Conservation (phyloP, 2,797 vertebrate species). For the Clarias platycephalus region DNA sequence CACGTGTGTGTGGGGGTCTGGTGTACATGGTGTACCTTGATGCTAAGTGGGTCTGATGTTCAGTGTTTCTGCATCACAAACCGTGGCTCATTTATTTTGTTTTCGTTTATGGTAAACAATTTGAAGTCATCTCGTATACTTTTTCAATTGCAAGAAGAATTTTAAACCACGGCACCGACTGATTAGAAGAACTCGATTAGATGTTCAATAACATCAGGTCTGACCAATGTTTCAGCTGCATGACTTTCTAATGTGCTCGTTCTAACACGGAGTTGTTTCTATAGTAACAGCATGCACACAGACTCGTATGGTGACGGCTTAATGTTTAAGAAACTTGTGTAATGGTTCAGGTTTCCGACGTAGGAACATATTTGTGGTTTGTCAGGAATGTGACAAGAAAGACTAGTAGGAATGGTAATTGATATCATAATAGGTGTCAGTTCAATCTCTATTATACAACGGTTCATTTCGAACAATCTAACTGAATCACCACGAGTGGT, state of each 20-base stretch:
- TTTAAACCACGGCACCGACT: not conserved
- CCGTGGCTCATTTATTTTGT: not conserved
- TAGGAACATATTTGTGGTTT: not conserved
- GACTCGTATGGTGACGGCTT: not conserved
- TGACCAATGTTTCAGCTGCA: not conserved
- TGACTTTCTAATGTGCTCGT: not conserved
- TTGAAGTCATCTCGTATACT: not conserved
- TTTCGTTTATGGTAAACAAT: not conserved
- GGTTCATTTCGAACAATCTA: no score
- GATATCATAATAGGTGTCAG: no score
- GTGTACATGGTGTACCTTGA: constrained; percentile 24
- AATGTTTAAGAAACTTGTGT: not conserved
- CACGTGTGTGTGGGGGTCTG: not conserved
- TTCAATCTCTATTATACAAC: no score
- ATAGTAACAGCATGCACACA: not conserved
- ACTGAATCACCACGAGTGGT: no score
- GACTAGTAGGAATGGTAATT: no score
- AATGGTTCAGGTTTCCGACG: not conserved
- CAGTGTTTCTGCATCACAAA: not conserved
- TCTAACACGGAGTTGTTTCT: not conserved
- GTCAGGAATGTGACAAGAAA: not conserved
- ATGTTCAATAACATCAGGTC: not conserved
- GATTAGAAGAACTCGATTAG: not conserved
- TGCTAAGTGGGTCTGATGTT: not conserved
- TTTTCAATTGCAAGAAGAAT: no score